A percentile compares a stretch with the other conserved stretches of the same genome.
These are phyloP conservation scores for Echinops telfairi DNA, from an alignment of 2,113 vertebrate species.

Conservation along the genomic window DNA sequence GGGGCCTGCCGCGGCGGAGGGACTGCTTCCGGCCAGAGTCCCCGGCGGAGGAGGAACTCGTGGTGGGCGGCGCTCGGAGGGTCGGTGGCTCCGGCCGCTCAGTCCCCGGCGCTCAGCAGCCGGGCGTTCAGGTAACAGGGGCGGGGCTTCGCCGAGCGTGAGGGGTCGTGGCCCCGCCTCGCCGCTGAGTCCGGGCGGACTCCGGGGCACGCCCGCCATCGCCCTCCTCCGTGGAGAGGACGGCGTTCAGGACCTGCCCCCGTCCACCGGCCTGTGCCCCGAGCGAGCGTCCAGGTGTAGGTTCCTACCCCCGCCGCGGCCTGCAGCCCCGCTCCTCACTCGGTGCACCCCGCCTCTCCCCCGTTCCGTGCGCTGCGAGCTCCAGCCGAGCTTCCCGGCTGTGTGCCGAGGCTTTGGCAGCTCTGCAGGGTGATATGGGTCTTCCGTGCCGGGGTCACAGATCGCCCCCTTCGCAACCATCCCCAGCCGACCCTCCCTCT, in stretches of 20 bases:
- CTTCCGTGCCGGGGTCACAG: neutral
- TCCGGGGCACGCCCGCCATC: neutral
- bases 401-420: neutral
- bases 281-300: neutral
- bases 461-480: neutral
- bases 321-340: neutral
- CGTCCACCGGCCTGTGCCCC: neutral
- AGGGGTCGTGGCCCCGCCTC: neutral
- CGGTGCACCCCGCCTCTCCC: neutral
- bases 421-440: neutral
- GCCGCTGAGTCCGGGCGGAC: neutral
- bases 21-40: conserved; percentile 66
- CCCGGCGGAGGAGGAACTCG: neutral
- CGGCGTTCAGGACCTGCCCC: neutral
- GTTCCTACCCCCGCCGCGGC: neutral
- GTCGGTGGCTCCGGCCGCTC: neutral
- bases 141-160: neutral
- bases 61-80: neutral
- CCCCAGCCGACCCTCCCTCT: neutral
- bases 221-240: fast-evolving
- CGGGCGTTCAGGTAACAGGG: conserved; percentile 60
- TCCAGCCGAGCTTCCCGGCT: neutral
- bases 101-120: neutral
- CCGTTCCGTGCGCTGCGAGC: neutral
- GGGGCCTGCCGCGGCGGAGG: neutral